Evolutionary conservation across 2,888 invertebrate species (phyloP).

Genomic region (Disparrhopalites patrizii): DNA sequence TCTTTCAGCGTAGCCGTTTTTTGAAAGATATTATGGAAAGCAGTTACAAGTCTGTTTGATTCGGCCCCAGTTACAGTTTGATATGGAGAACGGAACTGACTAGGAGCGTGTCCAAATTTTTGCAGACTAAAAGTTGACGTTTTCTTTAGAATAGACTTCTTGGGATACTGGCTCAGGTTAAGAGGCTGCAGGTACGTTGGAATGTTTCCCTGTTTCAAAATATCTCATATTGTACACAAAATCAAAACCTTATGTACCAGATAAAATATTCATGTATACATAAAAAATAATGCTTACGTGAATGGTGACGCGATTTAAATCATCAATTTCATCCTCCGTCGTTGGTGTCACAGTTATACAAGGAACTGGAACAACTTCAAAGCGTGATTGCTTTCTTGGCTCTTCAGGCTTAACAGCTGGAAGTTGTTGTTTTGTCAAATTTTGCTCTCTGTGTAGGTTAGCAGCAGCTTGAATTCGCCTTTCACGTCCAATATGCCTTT

Average conservation of each 20-base stretch:
- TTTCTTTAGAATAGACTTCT: conserved; percentile 87
- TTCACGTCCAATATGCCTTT: conserved; percentile 80
- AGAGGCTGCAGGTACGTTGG: no score
- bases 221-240: no score
- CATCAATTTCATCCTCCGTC: conserved; percentile 8
- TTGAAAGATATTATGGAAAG: conserved; percentile 86
- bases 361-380: conserved; percentile 75
- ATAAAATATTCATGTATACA: no score
- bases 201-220: no score
- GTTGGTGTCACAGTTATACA: conserved; percentile 60
- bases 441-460: conserved; percentile 50
- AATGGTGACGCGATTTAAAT: conserved; percentile 31
- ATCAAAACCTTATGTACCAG: no score
- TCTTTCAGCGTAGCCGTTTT: conserved; percentile 82
- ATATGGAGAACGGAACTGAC: conserved; percentile 56
- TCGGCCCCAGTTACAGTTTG: conserved; percentile 86
- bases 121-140: conserved; percentile 78
- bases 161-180: no score
- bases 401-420: background rate
- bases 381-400: conserved; percentile 64
- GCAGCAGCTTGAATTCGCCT: conserved; percentile 73
- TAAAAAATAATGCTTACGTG: conserved; percentile 26
- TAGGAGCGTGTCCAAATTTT: conserved; percentile 49
- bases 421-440: background rate
- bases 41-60: conserved; percentile 76